Evolutionary conservation across 2,113 vertebrate species (phyloP).

Genomic region (Panurus biarmicus): DNA sequence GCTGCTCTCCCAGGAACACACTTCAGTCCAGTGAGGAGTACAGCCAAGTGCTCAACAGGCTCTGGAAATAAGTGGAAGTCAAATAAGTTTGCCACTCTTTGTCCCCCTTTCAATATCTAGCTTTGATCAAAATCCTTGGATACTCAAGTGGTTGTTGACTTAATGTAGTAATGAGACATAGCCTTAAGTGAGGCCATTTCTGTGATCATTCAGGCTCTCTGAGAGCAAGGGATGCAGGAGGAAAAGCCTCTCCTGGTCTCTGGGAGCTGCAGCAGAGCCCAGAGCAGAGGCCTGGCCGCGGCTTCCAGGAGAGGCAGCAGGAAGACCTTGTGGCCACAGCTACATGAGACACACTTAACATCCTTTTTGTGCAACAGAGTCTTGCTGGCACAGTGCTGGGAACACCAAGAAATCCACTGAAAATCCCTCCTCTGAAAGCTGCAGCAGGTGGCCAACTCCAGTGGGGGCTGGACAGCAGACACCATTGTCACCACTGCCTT

Average conservation of each 20-base stretch:
- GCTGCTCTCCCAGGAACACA: neutral
- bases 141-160: slow-evolving; percentile 56
- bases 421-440: neutral
- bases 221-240: neutral
- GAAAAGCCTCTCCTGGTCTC: neutral
- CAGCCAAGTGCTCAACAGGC: neutral
- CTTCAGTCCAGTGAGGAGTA: neutral
- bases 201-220: slow-evolving; percentile 13
- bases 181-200: slow-evolving; percentile 41
- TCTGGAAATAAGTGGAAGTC: slow-evolving; percentile 42
- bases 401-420: neutral
- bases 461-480: neutral
- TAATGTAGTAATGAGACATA: slow-evolving; percentile 47
- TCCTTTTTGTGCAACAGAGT: rapidly evolving
- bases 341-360: neutral
- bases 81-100: slow-evolving; percentile 42
- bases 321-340: neutral
- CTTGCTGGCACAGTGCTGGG: rapidly evolving
- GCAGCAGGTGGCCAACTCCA: neutral
- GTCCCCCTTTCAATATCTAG: slow-evolving; percentile 27
- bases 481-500: neutral
- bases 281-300: neutral
- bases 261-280: neutral
- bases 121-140: slow-evolving; percentile 56
- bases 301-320: neutral